Percentiles rank a stretch among this genome's conserved stretches.
Evolutionary conservation across 2,888 invertebrate species (phyloP).

Genomic region (Pediacus dermestoides): DNA sequence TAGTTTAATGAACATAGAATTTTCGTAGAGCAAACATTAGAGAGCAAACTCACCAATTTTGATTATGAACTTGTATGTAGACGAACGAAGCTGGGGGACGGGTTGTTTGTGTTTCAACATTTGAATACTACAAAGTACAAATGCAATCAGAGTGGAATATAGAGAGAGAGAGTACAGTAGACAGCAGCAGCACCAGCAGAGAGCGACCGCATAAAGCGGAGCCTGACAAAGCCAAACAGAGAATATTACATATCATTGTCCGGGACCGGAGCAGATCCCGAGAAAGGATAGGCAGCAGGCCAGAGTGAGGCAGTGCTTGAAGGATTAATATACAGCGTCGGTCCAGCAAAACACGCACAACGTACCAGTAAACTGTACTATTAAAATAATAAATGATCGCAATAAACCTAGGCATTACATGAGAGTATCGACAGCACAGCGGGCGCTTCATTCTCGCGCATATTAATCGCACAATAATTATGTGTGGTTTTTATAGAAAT

Average conservation of each 20-base stretch:
- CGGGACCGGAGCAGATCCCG: constrained; percentile 37
- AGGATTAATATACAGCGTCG: constrained; percentile 27
- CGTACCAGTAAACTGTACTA: constrained; percentile 43
- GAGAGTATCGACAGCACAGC: constrained; percentile 45
- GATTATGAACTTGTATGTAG: constrained; percentile 24
- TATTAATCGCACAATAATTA: constrained; percentile 48
- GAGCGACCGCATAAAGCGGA: constrained; percentile 3
- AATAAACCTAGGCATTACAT: constrained; percentile 46
- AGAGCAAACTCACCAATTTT: constrained; percentile 27
- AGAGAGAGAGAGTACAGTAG: neutral
- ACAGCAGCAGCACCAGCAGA: too few species aligned
- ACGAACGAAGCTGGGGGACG: neutral
- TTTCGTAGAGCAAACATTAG: constrained; percentile 26
- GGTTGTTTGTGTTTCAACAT: constrained; percentile 25
- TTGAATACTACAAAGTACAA: constrained; percentile 27
- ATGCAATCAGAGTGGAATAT: constrained; percentile 25
- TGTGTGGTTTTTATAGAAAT: constrained; percentile 32
- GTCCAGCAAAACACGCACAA: constrained; percentile 38
- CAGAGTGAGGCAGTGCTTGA: constrained; percentile 1
- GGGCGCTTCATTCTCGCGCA: constrained; percentile 41
- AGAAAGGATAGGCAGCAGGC: constrained; percentile 35
- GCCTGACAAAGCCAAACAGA: constrained; percentile 1
- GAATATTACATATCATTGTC: constrained; percentile 30
- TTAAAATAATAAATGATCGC: constrained; percentile 47
- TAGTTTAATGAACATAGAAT: constrained; percentile 18